Evolutionary conservation across 2,113 vertebrate species (phyloP), one percentile per base, ranked within the genome.

Genomic region (Telmatochromis sp.): DNA sequence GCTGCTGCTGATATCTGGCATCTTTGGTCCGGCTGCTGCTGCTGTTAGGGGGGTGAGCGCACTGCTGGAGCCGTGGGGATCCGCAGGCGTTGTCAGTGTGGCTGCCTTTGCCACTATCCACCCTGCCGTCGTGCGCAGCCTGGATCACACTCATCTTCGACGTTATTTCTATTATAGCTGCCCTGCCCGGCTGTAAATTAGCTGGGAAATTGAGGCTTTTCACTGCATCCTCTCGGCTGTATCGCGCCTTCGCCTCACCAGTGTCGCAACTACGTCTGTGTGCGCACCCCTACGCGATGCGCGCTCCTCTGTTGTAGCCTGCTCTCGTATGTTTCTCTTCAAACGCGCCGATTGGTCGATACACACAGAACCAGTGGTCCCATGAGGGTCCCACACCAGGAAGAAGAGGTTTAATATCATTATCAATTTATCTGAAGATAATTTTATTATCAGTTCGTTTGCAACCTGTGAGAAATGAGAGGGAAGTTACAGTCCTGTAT

Each of bases 1-100:
- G 82, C 80, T 88, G 92, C 50, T 93, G 95, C 75, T 93, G 94
- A 87, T 95, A 86, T 75, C 94, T 92, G 85, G 88, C 84, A 84
- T 96, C 96, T 90, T 82, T 95, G 88, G 83, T 94, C 86, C 95
- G 91, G 87, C 93, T 83, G 91, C 93, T 90, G 89, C 68, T 57
- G 87, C 92, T 87, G 89, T 80, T 87, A 45, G 92, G 95, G 87
- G 94, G 91, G 89, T 96, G 96, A 58, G 89, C 92, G 92, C 93
- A 86, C 85, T 89, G 94, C 85, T 93, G 95, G 90, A 93, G 93
- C 93, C 87, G 93, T 89, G 95, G 91, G 82, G 94, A 88, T 80
- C 88, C 93, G 78, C 87, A 82, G 85, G 82, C 78, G 87, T 45
- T 82, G 86, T 89, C 88, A 51, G 40, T 71, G 79, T 45, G 54